Conservation (phyloP, 2,888 invertebrate genomes). For the Metallyticus violacea region DNA sequence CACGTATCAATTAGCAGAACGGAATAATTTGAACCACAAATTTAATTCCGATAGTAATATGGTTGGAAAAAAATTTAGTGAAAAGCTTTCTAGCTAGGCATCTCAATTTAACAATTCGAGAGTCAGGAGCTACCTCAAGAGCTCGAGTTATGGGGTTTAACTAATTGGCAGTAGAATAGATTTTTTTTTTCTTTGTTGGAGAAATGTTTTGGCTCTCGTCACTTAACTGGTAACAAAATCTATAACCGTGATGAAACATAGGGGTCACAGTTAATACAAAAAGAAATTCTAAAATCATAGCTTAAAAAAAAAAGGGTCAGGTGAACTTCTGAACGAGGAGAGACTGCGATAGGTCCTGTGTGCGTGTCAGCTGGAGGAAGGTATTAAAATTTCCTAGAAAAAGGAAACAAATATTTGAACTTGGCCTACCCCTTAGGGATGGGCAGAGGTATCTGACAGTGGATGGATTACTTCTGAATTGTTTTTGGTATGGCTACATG, state of each 20-base stretch:
- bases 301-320: not conserved
- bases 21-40: too few relatives aligned
- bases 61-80: not conserved
- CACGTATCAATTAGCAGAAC: too few relatives aligned
- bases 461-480: slow-evolving; percentile 23
- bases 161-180: not conserved
- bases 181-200: not conserved
- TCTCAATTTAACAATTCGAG: not conserved
- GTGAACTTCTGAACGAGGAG: not conserved
- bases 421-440: not conserved
- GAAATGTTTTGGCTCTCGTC: not conserved
- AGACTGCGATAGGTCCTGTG: not conserved
- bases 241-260: not conserved
- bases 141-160: not conserved
- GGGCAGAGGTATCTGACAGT: not conserved
- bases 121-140: not conserved
- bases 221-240: not conserved
- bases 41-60: too few relatives aligned
- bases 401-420: slow-evolving; percentile 22
- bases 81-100: not conserved
- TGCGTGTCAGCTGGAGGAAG: not conserved
- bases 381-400: not conserved
- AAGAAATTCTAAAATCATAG: not conserved
- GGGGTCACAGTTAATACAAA: too few relatives aligned
- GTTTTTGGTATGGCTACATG: slow-evolving; percentile 6